Base-by-base conservation (phyloP, 2,888 invertebrate species). In the Pycnomerus fuliginosus region DNA sequence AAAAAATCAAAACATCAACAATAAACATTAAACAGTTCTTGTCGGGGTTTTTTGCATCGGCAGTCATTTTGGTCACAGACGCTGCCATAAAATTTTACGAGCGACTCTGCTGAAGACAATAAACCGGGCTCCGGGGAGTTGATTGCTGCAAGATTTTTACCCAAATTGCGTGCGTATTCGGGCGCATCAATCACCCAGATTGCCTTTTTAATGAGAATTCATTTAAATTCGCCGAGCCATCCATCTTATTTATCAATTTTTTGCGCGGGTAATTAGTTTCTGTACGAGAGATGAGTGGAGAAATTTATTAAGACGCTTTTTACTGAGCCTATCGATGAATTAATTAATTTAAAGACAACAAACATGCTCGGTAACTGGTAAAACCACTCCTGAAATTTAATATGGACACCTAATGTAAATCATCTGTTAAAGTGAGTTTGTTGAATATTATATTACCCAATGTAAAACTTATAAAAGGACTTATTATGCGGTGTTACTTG, bases 51-150 rank as follows among this genome's bases (percentile, higher is more conserved):
- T 61, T 65, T 65, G 35, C 32, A 50, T 51, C 57, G 56, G 60
- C 61, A 59, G 60, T 61, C 61, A 60, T 64, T 67, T 67, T 61
- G 62, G 64, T 65, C 62, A 60, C 62, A 62, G 62, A 61, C 61
- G 58, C 52, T 59, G 62, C 55, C 45, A 61, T 68, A 68, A 68
- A 68, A 67, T 67, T 68, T 68, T 66, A 68, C 62, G 67, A 65
- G 47, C 48, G 49, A 48, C 46, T 34, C 44, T 39, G 36, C 29
- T 23, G 42, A 46, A 49, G 45, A 49, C 49, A 46, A 49, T 49
- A 49, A 49, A 49, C 37, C 17, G 35, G 38, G 16, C 41, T 44
- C 37, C 44, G 33, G 44, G 32, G 44, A 44, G 25, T n/a, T n/a
- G n/a, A n/a, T n/a, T n/a, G n/a, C n/a, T n/a, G n/a, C n/a, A n/a